phyloP scores from a whole-genome alignment of 2,888 invertebrate species.

The Argyresthia albistria region DNA sequence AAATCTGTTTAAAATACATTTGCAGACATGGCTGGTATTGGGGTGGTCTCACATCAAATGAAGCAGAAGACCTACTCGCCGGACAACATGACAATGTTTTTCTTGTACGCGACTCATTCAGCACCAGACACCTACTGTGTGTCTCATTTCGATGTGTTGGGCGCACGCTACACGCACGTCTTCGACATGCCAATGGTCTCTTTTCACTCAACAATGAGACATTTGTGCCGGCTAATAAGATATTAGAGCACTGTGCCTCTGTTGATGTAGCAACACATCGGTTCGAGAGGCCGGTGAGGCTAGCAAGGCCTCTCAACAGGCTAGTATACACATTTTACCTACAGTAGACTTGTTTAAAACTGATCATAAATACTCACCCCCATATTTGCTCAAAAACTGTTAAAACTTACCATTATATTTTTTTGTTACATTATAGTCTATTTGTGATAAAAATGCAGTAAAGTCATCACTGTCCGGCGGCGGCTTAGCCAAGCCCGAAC shows the following conservation, averaged over 20 bases:
- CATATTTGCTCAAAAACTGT: neutral
- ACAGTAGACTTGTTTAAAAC: neutral
- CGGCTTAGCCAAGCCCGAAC: no score
- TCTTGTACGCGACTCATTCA: constrained; percentile 81
- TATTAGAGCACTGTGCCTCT: constrained; percentile 63
- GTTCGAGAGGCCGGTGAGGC: constrained; percentile 64
- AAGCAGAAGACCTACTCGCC: constrained; percentile 78
- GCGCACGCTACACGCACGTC: constrained; percentile 78
- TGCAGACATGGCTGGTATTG: constrained; percentile 80
- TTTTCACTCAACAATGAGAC: constrained; percentile 75
- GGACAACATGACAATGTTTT: constrained; percentile 83
- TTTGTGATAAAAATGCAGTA: neutral
- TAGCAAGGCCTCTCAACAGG: constrained; percentile 64
- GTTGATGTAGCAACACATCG: constrained; percentile 47
- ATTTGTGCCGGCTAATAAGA: constrained; percentile 62
- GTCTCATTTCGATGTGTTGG: constrained; percentile 81
- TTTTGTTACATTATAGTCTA: no score
- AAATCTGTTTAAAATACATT: constrained; percentile 9
- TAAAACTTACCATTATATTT: neutral
- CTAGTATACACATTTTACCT: constrained; percentile 17
- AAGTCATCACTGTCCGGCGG: no score
- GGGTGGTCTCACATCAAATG: constrained; percentile 81
- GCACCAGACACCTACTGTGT: constrained; percentile 78
- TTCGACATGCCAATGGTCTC: constrained; percentile 80
- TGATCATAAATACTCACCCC: neutral